A percentile compares a stretch with the other conserved stretches of the same genome.
phyloP scores from a whole-genome alignment of 2,113 vertebrate species.

The Erythrocercus mccallii region DNA sequence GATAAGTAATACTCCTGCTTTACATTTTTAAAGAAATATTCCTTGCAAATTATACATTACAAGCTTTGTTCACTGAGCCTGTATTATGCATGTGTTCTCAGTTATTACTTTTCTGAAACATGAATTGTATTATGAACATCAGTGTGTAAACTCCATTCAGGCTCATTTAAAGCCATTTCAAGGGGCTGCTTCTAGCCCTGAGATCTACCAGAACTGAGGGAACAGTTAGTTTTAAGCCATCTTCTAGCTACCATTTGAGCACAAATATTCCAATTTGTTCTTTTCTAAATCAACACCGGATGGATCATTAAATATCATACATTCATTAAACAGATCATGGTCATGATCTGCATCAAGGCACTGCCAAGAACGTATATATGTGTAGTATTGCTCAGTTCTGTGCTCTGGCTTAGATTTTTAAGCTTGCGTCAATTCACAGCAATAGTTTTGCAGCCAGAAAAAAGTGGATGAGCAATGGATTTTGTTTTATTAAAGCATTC shows the following conservation, averaged over 20 bases:
- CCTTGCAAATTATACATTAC: conserved; percentile 60
- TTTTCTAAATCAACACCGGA: conserved; percentile 34
- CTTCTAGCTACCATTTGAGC: background rate
- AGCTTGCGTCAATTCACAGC: conserved; percentile 20
- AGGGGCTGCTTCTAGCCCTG: background rate
- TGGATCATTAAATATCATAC: conserved; percentile 28
- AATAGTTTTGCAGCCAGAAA: background rate
- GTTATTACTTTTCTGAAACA: conserved; percentile 18
- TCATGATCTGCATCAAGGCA: conserved; percentile 1
- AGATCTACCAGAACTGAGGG: conserved; percentile 8
- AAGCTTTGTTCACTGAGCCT: conserved; percentile 48
- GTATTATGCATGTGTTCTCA: conserved; percentile 20
- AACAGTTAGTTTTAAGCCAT: background rate
- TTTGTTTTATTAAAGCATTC: conserved; percentile 25
- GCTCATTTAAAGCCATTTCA: background rate
- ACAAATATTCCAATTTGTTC: conserved; percentile 4
- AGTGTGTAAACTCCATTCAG: background rate
- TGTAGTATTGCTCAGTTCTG: background rate
- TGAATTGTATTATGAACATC: conserved; percentile 13
- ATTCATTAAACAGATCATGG: background rate
- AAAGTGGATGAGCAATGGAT: background rate
- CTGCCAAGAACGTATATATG: conserved; percentile 32
- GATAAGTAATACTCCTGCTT: conserved; percentile 59
- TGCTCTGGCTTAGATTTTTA: conserved; percentile 35
- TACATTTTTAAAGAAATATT: conserved; percentile 68